Evolutionary conservation across 2,113 vertebrate genomes (phyloP).

Genomic region (Planiliza haematocheilus): DNA sequence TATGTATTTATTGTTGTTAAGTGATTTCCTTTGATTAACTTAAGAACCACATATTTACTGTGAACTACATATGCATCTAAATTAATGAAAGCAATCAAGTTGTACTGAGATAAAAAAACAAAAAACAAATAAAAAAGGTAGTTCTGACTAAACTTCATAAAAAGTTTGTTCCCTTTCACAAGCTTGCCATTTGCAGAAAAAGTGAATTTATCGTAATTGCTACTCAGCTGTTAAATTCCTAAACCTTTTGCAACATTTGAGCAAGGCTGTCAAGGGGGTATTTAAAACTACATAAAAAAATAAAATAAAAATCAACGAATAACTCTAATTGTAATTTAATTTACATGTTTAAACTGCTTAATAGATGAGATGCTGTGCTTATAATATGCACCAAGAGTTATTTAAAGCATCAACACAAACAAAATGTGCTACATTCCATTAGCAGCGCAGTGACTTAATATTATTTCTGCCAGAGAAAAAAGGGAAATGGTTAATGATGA

Average conservation of each 20-base stretch:
- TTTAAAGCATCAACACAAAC: constrained; percentile 15
- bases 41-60: no score
- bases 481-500: neutral
- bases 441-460: constrained; percentile 3
- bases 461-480: neutral
- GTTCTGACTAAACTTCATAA: neutral
- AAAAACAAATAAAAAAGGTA: neutral
- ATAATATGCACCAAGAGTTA: neutral
- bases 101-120: neutral
- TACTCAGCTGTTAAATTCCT: neutral
- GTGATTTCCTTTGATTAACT: no score
- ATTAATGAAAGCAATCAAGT: no score
- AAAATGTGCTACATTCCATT: constrained; percentile 23
- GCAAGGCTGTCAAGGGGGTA: no score
- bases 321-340: constrained; percentile 3
- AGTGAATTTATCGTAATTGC: neutral
- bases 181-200: neutral
- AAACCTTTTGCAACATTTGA: constrained; percentile 1
- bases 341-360: constrained; percentile 17
- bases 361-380: constrained; percentile 8
- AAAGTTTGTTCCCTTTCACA: neutral
- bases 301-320: constrained; percentile 16
- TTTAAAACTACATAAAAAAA: constrained; percentile 11
- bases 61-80: no score
- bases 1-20: no score